Percentiles rank a stretch among this genome's conserved stretches.
Evolutionary conservation across 37 sponge, comb jelly and placozoan species (phyloP).

Genomic region (Petrosia ficiformis): DNA sequence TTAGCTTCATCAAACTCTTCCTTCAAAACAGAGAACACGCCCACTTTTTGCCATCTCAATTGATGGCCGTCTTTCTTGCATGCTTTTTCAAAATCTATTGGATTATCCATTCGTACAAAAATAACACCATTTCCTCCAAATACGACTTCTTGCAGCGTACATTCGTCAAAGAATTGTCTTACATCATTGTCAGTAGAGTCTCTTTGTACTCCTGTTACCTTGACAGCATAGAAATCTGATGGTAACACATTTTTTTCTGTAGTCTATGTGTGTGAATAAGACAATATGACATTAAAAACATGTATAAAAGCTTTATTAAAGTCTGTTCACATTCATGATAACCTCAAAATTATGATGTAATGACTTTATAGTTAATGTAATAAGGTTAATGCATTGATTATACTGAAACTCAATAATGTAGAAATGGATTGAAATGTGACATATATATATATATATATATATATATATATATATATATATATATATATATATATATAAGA

Average conservation of each 20-base stretch:
- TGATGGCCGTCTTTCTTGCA: constrained; percentile 26
- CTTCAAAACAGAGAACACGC: constrained; percentile 30
- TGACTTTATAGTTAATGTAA: too few species aligned
- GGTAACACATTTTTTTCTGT: not conserved
- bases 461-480: too few species aligned
- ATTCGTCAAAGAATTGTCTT: constrained; percentile 54
- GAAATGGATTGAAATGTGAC: too few species aligned
- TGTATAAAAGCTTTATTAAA: too few species aligned
- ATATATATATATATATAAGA: too few species aligned
- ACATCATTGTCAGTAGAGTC: constrained; percentile 62
- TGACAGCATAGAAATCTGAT: constrained; percentile 32
- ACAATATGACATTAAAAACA: not conserved
- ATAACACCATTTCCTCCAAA: constrained; percentile 64
- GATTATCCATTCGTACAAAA: constrained; percentile 21
- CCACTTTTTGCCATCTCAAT: constrained; percentile 66
- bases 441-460: too few species aligned
- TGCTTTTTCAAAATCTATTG: constrained; percentile 54
- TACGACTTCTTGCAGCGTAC: constrained; percentile 31
- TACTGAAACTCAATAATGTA: too few species aligned
- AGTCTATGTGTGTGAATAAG: not conserved
- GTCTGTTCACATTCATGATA: too few species aligned
- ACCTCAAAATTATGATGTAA: too few species aligned
- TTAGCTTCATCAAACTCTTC: constrained; percentile 48
- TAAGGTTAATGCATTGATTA: too few species aligned
- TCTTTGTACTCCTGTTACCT: constrained; percentile 60